A percentile compares a stretch with the other conserved stretches of the same genome.
Evolutionary conservation across 2,113 vertebrate species (phyloP).

Genomic region (Takifugu flavidus): DNA sequence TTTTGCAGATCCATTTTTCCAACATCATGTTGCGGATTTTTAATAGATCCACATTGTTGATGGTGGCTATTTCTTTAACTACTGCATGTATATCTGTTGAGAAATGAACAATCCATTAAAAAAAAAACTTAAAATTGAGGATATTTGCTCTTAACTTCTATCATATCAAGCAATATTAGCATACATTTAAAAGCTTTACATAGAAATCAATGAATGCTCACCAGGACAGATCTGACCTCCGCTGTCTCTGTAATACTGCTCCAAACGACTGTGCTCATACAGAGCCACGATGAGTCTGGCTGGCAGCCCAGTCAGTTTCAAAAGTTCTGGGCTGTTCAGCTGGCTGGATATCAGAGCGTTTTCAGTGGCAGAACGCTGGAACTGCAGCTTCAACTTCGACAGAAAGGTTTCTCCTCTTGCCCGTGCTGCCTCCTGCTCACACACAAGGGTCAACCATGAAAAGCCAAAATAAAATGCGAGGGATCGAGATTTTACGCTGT

Average conservation of each 20-base stretch:
- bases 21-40: slow-evolving; percentile 85
- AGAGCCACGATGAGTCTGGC: slow-evolving; percentile 82
- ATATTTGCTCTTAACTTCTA: neutral
- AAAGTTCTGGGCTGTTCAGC: slow-evolving; percentile 76
- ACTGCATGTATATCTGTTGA: slow-evolving; percentile 84
- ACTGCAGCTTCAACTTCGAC: slow-evolving; percentile 84
- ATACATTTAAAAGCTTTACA: neutral
- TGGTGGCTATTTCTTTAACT: slow-evolving; percentile 85
- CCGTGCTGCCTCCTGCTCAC: slow-evolving; percentile 71
- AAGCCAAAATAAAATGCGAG: neutral
- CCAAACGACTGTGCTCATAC: slow-evolving; percentile 87
- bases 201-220: slow-evolving; percentile 50
- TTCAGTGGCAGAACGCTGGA: slow-evolving; percentile 85
- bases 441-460: neutral
- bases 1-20: slow-evolving; percentile 91
- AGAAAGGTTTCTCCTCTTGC: slow-evolving; percentile 79
- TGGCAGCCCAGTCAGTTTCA: slow-evolving; percentile 79
- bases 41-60: slow-evolving; percentile 85
- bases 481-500: neutral
- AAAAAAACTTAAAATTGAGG: neutral
- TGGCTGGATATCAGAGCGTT: slow-evolving; percentile 77
- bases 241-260: slow-evolving; percentile 76
- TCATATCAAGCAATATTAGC: neutral
- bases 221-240: slow-evolving; percentile 79
- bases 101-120: neutral